Evolutionary conservation across 2,113 vertebrate genomes (phyloP), one percentile per base, ranked within the genome.

Genomic region (Mohoua ochrocephala): DNA sequence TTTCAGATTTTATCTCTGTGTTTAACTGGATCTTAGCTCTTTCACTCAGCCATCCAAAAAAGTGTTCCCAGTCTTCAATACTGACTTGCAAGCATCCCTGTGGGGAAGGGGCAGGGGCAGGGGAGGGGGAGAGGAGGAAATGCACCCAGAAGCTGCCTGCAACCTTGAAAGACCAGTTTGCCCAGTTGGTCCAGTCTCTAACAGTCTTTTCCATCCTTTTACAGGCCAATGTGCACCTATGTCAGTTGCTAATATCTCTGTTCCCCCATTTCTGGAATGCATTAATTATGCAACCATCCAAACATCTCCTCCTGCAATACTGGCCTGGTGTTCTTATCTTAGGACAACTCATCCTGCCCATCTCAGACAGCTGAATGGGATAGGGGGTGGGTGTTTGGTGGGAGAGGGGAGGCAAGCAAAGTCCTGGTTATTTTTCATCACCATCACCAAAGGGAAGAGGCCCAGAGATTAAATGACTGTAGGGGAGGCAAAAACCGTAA

Each of bases 111-210:
- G 3, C 12, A 28, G 37, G 5, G 5, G 3, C 12, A 33, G 15
- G 7, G 10, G 15, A 31, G 8, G 4, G 4, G 12, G 20, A 6
- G 7, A 65, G 18, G 7, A 57, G 3, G 2, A 20, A 28, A 9
- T n/a, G 10, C 35, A 64, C 35, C 3, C 9, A 65, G 35, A 50
- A 50, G 17, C 16, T 73, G 35, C 9, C 35, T 64, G 35, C 18
- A 74, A 2, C 15, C 44, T 21, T 59, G 27, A 42, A 50, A 65
- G 33, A 65, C 15, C 13, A 39, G 13, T 67, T 74, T 81, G 27
- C 8, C 44, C 15, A 28, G 27, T 2, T 80, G 26, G 2, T 18
- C 18, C 18, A 23, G 27, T 50, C 50, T 42, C 8, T 31, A 57
- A 33, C 2, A 27, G 10, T 44, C 15, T 33, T 74, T 37, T 28